A percentile compares a stretch with the other conserved stretches of the same genome.
Conservation (phyloP, 2,113 vertebrate genomes). For the Arothron firmamentum region DNA sequence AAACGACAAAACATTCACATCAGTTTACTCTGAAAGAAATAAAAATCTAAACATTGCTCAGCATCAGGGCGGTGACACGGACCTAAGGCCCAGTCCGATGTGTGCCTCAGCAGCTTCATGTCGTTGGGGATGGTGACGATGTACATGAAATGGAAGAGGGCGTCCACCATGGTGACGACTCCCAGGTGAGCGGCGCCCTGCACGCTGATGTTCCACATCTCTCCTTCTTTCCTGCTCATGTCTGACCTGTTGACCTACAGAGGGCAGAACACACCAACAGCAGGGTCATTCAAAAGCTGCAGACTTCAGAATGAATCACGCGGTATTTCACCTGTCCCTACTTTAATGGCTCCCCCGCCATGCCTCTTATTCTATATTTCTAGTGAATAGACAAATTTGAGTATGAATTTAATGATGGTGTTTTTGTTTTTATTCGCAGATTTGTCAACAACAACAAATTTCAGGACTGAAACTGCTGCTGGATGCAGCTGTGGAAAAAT, state of each 20-base stretch:
- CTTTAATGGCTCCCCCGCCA: too few species aligned
- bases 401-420: too few species aligned
- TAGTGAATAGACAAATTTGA: too few species aligned
- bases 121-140: conserved; percentile 90
- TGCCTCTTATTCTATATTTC: too few species aligned
- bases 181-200: conserved; percentile 75
- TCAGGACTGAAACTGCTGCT: too few species aligned
- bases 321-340: too few species aligned
- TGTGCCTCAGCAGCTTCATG: conserved; percentile 81
- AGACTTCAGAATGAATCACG: too few species aligned
- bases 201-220: conserved; percentile 83
- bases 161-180: conserved; percentile 77
- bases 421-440: too few species aligned
- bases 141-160: conserved; percentile 95
- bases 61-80: conserved; percentile 19
- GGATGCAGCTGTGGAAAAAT: too few species aligned
- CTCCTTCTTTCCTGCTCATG: conserved; percentile 77
- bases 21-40: background rate
- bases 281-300: background rate
- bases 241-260: conserved; percentile 79
- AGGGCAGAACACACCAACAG: conserved; percentile 20
- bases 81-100: conserved; percentile 92
- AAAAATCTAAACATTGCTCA: background rate
- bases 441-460: too few species aligned
- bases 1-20: background rate